Evolutionary conservation across 1,140 invertebrate genomes (phyloP).

Genomic region (Dufourea novaeangliae): DNA sequence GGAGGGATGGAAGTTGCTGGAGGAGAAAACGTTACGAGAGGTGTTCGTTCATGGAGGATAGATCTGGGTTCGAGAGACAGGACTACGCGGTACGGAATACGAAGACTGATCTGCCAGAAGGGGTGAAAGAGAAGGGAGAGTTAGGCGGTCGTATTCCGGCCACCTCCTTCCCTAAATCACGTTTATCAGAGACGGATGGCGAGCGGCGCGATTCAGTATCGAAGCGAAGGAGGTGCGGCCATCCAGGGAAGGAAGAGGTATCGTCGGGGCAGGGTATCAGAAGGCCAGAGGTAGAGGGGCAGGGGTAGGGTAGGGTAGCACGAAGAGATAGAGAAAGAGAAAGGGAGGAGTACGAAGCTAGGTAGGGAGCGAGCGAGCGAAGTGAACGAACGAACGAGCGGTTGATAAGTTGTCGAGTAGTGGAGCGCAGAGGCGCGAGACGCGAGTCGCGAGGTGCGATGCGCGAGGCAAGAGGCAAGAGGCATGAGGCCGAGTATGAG

Average conservation of each 20-base stretch:
- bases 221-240: constrained; percentile 50
- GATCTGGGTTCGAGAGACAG: constrained; percentile 22
- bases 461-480: constrained; percentile 35
- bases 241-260: constrained; percentile 1
- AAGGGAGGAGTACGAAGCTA: constrained; percentile 18
- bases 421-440: constrained; percentile 39
- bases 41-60: constrained; percentile 28
- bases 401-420: constrained; percentile 42
- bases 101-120: constrained; percentile 29
- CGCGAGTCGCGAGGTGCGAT: constrained; percentile 53
- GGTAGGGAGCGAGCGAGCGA: constrained; percentile 47
- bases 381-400: constrained; percentile 18
- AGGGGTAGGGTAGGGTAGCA: not conserved
- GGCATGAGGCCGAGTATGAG: constrained; percentile 46
- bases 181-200: constrained; percentile 72
- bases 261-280: not conserved
- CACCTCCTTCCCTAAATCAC: constrained; percentile 74
- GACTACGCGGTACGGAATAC: constrained; percentile 5
- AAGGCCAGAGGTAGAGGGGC: not conserved
- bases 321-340: not conserved
- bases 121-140: constrained; percentile 11
- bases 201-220: constrained; percentile 41
- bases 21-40: constrained; percentile 33
- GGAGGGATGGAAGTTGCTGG: constrained; percentile 34
- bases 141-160: constrained; percentile 43